Conservation (phyloP, 1,140 invertebrate species). For the Agrypnia vestita region DNA sequence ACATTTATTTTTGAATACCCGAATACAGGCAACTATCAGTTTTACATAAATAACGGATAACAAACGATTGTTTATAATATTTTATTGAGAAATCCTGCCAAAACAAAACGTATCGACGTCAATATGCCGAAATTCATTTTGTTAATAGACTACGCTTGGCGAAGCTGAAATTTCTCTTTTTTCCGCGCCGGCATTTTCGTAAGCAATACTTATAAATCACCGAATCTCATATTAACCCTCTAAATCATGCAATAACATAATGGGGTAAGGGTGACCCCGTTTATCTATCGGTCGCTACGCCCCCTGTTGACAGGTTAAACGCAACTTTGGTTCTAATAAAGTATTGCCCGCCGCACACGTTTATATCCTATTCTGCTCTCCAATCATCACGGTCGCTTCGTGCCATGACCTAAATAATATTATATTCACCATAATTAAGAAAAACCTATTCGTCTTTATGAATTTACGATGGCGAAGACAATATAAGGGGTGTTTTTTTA, state of each 20-base stretch:
- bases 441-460: too few relatives aligned
- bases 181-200: constrained; percentile 25
- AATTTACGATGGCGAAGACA: too few relatives aligned
- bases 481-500: too few relatives aligned
- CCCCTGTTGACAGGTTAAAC: constrained; percentile 43
- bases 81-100: background rate
- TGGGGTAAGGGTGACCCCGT: constrained; percentile 40
- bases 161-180: constrained; percentile 29
- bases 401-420: background rate
- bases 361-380: background rate
- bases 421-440: too few relatives aligned
- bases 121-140: constrained; percentile 17
- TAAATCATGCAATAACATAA: constrained; percentile 50
- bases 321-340: constrained; percentile 44
- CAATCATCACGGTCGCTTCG: background rate
- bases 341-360: constrained; percentile 23
- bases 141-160: constrained; percentile 24
- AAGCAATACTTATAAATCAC: constrained; percentile 50
- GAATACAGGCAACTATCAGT: too few relatives aligned
- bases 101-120: background rate
- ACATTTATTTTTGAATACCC: too few relatives aligned
- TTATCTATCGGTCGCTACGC: constrained; percentile 30
- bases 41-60: too few relatives aligned
- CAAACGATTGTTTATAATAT: background rate
- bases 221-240: constrained; percentile 44